phyloP scores from a whole-genome alignment of 92 coral and sea anemone species.

The Montipora capitata region DNA sequence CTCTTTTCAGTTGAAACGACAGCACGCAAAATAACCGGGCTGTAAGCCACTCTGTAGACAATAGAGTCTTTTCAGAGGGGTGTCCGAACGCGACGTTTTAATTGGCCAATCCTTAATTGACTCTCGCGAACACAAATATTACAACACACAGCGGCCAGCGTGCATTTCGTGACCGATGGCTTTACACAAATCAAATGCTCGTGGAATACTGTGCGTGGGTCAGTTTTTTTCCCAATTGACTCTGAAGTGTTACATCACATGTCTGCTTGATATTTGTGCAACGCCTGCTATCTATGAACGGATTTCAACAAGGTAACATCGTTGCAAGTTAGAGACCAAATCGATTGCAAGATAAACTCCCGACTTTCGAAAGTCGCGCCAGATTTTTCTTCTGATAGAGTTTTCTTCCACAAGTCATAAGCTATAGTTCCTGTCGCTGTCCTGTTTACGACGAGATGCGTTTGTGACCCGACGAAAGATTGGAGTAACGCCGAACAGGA shows the following conservation, averaged over 20 bases:
- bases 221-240: neutral
- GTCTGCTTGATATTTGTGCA: constrained; percentile 16
- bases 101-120: constrained; percentile 76
- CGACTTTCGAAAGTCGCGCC: constrained; percentile 58
- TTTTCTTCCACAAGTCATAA: neutral
- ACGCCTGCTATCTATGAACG: neutral
- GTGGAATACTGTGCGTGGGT: neutral
- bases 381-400: neutral
- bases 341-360: constrained; percentile 34
- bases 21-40: constrained; percentile 23
- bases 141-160: constrained; percentile 43
- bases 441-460: constrained; percentile 15
- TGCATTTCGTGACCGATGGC: constrained; percentile 44
- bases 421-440: neutral
- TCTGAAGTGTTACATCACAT: constrained; percentile 27
- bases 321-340: constrained; percentile 16
- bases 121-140: constrained; percentile 35
- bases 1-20: constrained; percentile 37
- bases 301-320: constrained; percentile 4
- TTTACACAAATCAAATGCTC: constrained; percentile 2
- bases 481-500: constrained; percentile 48
- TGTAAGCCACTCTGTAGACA: constrained; percentile 11
- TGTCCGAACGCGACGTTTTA: constrained; percentile 31
- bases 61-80: constrained; percentile 32
- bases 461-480: constrained; percentile 46